A percentile compares a stretch with the other conserved stretches of the same genome.
These are phyloP conservation scores for Allolobophora icterica DNA, from an alignment of 2,888 invertebrate genomes.

Conservation along the genomic window DNA sequence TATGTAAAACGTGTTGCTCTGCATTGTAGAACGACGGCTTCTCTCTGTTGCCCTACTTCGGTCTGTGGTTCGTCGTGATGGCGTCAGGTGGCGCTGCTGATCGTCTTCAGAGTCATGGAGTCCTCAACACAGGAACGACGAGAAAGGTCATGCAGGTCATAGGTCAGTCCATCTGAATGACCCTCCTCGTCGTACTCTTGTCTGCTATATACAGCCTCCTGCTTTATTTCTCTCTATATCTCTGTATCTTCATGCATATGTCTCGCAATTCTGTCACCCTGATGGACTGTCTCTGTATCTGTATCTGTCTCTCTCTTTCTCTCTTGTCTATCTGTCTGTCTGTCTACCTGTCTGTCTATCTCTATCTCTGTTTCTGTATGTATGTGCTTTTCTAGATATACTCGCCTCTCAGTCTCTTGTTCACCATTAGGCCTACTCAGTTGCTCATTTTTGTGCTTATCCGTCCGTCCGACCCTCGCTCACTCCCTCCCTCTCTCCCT, in stretches of 20 bases:
- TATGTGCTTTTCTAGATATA: no score
- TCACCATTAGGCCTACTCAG: no score
- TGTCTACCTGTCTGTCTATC: no score
- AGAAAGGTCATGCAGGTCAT: conserved; percentile 52
- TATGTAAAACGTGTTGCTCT: neutral
- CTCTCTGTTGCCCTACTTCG: conserved; percentile 45
- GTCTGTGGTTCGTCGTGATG: conserved; percentile 56
- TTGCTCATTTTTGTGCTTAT: neutral
- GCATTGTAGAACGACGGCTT: conserved; percentile 30
- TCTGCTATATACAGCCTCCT: neutral
- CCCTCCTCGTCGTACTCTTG: no score
- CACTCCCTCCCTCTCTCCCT: neutral
- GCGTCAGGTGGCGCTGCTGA: conserved; percentile 56
- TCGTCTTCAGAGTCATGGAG: conserved; percentile 48
- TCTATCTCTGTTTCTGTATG: no score
- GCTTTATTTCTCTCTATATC: no score
- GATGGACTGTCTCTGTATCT: neutral
- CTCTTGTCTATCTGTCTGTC: no score
- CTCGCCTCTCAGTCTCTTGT: neutral
- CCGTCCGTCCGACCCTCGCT: neutral
- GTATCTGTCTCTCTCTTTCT: no score
- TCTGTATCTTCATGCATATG: no score
- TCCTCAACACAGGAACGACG: conserved; percentile 51
- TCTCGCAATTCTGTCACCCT: neutral
- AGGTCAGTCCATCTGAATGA: conserved; percentile 49